Conservation (phyloP, 1,140 invertebrate species). For the Dreissena rostriformis region DNA sequence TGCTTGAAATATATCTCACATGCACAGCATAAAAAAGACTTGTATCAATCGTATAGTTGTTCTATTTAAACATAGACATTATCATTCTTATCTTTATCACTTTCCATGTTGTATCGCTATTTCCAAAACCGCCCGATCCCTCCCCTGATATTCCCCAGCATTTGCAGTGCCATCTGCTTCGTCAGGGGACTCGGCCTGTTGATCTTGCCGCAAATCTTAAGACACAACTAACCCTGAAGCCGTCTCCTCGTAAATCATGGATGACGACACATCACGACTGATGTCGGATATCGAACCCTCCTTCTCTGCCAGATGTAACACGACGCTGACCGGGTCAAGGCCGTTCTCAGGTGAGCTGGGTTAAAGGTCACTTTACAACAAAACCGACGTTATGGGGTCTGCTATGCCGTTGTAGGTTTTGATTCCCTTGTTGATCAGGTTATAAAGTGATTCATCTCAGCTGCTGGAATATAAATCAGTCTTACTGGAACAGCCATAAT, state of each 20-base stretch:
- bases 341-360: slow-evolving; percentile 68
- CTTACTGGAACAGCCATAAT: slow-evolving; percentile 56
- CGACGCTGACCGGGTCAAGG: slow-evolving; percentile 65
- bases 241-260: too few species aligned
- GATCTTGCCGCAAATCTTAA: too few species aligned
- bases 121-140: slow-evolving; percentile 1
- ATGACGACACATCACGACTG: too few species aligned
- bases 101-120: background rate
- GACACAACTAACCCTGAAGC: too few species aligned
- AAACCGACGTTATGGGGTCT: slow-evolving; percentile 53
- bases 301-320: slow-evolving; percentile 70
- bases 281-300: slow-evolving; percentile 71
- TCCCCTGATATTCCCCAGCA: too few species aligned
- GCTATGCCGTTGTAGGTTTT: slow-evolving; percentile 63
- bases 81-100: background rate
- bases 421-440: slow-evolving; percentile 51
- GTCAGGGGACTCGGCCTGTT: too few species aligned
- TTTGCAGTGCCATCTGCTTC: slow-evolving; percentile 32
- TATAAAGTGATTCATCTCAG: slow-evolving; percentile 48
- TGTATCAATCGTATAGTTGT: too few species aligned
- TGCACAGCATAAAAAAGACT: too few species aligned
- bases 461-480: slow-evolving; percentile 66
- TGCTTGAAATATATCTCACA: too few species aligned
- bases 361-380: slow-evolving; percentile 62
- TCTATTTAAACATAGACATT: background rate